phyloP scores from a whole-genome alignment of 2,113 vertebrate genomes.

The Corynorhinus townsendii region DNA sequence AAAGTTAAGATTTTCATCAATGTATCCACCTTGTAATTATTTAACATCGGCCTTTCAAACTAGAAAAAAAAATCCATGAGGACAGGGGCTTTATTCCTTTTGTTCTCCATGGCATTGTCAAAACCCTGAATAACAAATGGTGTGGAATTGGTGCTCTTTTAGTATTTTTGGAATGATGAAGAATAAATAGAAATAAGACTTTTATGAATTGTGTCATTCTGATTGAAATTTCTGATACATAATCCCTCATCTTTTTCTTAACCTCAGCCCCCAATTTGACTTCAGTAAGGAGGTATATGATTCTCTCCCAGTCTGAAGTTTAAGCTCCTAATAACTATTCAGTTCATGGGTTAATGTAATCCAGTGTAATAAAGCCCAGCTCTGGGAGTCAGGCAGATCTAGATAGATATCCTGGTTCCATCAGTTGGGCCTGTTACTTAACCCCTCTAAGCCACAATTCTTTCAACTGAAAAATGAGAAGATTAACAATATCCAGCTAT shows the following conservation, averaged over 20 bases:
- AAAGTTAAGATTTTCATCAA: background rate
- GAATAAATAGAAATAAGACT: background rate
- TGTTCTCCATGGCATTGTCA: background rate
- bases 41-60: background rate
- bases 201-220: background rate
- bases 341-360: background rate
- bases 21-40: background rate
- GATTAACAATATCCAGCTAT: background rate
- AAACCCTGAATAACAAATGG: background rate
- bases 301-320: background rate
- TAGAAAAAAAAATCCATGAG: background rate
- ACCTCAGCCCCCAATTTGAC: background rate
- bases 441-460: background rate
- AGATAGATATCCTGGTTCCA: background rate
- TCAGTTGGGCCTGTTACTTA: background rate
- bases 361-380: background rate
- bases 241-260: background rate
- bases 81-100: background rate
- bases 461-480: background rate
- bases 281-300: background rate
- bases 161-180: background rate
- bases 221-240: background rate
- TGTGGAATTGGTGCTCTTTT: background rate
- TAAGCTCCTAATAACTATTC: background rate
- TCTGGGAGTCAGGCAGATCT: background rate